Base-by-base conservation (phyloP, 2,113 vertebrate genomes). In the Electrona antarctica region DNA sequence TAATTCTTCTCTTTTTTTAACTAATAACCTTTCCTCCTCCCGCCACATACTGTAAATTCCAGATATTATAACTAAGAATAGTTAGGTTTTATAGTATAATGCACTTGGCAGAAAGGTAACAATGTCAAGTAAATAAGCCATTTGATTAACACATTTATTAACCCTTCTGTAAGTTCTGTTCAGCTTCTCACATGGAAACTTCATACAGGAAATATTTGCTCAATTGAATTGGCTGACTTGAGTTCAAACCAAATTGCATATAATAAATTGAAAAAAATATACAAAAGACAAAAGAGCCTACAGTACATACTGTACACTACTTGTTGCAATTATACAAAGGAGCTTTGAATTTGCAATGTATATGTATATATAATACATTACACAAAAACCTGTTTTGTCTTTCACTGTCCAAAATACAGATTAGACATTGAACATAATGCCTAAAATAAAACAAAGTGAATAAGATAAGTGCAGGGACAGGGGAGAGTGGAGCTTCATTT, bases 401-500 rank as follows among this genome's bases (percentile, higher is more conserved):
- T 62, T 3, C 33, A 41, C 8, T 54, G 28, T 12, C 14, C 15
- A 56, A 48, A 13, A 46, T 8, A 63, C 60, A 72, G 21, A 52
- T 14, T 21, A 13, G 28, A 7, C 14, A 47, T 6, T 50, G 55
- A 64, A 51, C 1, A 13, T 8, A 14, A 65, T 3, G 0, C 1
- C 9, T 3, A 8, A 41, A 41, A 7, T 50, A 47, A 55, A 41
- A 41, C 33, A 41, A 41, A 41, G 33, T 41, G 33, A 41, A 41
- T 41, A 41, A 41, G 33, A 41, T 41, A 41, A 41, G 33, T 41
- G 33, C 33, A 41, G 33, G 1, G 33, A 3, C 33, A 41, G 33
- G 33, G 33, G 3, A 33, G 29, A 33, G 29, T 33, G 29, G 14
- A 7, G 1, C 8, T 57, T 90, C 88, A 98, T 84, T 98, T 98